Conservation (phyloP, 2,113 vertebrate species). For the Eubucco bourcierii region DNA sequence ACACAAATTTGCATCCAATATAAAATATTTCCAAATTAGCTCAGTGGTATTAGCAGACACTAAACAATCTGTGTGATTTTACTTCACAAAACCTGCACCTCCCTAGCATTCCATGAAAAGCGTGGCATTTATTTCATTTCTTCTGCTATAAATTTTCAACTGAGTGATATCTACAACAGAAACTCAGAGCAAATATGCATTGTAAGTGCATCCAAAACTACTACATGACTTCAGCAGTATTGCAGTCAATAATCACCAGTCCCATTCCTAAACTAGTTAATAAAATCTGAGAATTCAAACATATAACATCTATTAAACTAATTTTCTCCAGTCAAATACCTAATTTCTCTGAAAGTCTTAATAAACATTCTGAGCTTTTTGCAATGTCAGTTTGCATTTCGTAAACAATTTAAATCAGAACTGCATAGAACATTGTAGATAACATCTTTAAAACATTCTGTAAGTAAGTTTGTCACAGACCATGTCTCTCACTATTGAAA, state of each 20-base stretch:
- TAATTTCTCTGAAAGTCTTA: not conserved
- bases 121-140: not conserved
- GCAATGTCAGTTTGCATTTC: not conserved
- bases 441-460: not conserved
- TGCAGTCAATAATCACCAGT: not conserved
- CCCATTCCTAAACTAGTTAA: not conserved
- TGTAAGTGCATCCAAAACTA: not conserved
- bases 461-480: not conserved
- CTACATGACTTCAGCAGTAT: not conserved
- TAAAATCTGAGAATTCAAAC: not conserved
- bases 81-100: not conserved
- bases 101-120: not conserved
- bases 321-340: not conserved
- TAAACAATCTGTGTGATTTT: not conserved
- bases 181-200: not conserved
- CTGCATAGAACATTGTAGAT: not conserved
- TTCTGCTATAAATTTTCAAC: not conserved
- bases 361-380: not conserved
- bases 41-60: not conserved
- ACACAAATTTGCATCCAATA: not conserved
- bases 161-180: not conserved
- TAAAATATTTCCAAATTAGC: not conserved
- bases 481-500: not conserved
- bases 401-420: not conserved
- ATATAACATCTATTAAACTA: not conserved